Evolutionary conservation across 2,888 invertebrate genomes (phyloP), one percentile per base, ranked within the genome.

Genomic region (Drosophila helvetica): DNA sequence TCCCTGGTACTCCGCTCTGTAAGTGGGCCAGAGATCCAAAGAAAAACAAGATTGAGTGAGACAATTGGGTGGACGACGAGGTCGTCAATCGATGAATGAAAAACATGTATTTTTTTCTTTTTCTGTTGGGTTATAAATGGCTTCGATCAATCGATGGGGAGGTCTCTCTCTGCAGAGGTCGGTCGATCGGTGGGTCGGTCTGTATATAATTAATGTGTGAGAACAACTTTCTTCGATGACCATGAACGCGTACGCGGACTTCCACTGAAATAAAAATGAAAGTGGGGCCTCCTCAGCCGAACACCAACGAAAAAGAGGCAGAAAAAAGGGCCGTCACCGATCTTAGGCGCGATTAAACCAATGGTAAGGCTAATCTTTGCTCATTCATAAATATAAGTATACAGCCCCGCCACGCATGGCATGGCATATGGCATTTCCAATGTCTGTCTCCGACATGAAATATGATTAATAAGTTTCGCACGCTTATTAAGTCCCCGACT

Each of bases 381-480:
- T 79, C 86, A 87, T 82, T 84, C 81, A 82, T 81, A 81, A 85
- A 70, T 69, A 73, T 67, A 66, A 67, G 55, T 65, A 65, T 65
- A 65, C 42, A 27, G 46, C 65, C 46, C 65, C 46, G 66, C 77
- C 80, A 82, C 77, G 81, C 79, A 81, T 68, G 70, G 77, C 59
- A 62, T 65, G 38, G 15, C 15, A 38, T 15, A 38, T 15, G 38
- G 53, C 52, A 22, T 22, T 22, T 22, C 33, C 19, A 27, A 56
- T 33, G 33, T 33, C 12, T 63, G 64, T 57, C 45, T 53, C 52
- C 50, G 67, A 63, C 60, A 65, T 72, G 69, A 70, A 79, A 79
- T 75, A 85, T 82, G 82, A 82, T 87, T 87, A 87, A 82, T 87
- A 85, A 85, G 88, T 81, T 85, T 87, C 82, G 86, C 88, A 81